Base-by-base conservation (phyloP, 2,888 invertebrate genomes). In the Morpho deidamia region DNA sequence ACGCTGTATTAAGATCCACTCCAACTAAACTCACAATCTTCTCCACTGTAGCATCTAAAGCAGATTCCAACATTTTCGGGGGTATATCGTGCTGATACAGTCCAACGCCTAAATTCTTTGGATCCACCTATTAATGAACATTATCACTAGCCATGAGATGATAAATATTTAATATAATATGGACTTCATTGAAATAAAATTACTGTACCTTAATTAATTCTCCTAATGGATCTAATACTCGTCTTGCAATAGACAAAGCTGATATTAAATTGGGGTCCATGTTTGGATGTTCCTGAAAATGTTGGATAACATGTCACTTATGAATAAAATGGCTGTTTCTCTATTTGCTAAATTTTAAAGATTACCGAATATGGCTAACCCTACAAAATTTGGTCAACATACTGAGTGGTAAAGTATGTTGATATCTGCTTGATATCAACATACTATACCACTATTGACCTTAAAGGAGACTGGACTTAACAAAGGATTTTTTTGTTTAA, bases 1-100 rank as follows among this genome's bases (percentile, higher is more conserved):
- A 96, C 0, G 96, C 95, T 0, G 95, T 95, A 72, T 98, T 98
- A 8, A 98, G 80, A 74, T 98, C 97, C 0, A 97, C 97, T 0
- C 98, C 98, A 0, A 97, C 97, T 80, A 96, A 95, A 81, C 97
- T 97, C 11, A 98, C 98, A 67, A 96, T 95, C 72, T 97, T 97
- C 44, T 95, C 94, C 0, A 98, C 95, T 0, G 96, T 94, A 65
- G 94, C 93, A 63, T 95, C 94, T 11, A 98, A 81, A 0, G 95
- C 93, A 3, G 92, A 87, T 9, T 92, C 92, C 1, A 98, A 78
- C 74, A 93, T 92, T 68, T 94, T 95, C 61, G 95, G 93, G 8
- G 95, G 93, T 23, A 98, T 90, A 72, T 98, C 98, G 71, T 97
- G 97, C 81, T 98, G 95, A 75, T 98, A 98, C 94, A 97, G 95